A percentile compares a stretch with the other conserved stretches of the same genome.
Evolutionary conservation across 2,888 invertebrate species (phyloP).

Genomic region (Caprella mutica): DNA sequence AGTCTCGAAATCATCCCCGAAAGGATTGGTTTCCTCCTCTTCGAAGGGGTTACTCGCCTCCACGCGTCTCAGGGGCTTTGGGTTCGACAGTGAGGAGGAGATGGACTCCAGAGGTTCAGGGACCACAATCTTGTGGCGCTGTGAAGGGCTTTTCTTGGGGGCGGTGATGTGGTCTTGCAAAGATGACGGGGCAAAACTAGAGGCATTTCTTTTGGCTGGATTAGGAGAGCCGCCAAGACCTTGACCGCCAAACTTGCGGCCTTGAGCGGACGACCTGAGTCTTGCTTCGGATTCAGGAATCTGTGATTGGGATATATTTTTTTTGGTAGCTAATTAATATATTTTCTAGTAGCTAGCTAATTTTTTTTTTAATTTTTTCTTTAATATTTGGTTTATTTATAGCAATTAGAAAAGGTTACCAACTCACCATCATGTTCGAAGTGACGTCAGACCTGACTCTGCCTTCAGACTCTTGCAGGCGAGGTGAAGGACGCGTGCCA

Average conservation of each 20-base stretch:
- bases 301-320: no score
- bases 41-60: conserved; percentile 12
- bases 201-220: not conserved
- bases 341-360: no score
- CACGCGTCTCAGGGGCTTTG: not conserved
- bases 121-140: not conserved
- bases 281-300: conserved; percentile 2
- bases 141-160: not conserved
- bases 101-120: conserved; percentile 4
- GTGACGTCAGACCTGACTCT: not conserved
- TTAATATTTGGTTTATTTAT: no score
- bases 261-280: not conserved
- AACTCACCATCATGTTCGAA: no score
- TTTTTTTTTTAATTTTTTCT: no score
- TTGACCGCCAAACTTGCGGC: not conserved
- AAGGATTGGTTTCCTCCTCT: conserved; percentile 15
- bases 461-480: not conserved
- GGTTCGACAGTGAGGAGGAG: conserved; percentile 12
- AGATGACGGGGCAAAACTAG: not conserved
- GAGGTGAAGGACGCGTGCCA: not conserved
- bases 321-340: no score
- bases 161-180: conserved; percentile 24
- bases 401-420: no score
- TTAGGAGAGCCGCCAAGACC: no score
- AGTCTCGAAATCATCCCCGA: conserved; percentile 27